Base-by-base conservation (phyloP, 2,797 vertebrate genomes). In the Falco cherrug region DNA sequence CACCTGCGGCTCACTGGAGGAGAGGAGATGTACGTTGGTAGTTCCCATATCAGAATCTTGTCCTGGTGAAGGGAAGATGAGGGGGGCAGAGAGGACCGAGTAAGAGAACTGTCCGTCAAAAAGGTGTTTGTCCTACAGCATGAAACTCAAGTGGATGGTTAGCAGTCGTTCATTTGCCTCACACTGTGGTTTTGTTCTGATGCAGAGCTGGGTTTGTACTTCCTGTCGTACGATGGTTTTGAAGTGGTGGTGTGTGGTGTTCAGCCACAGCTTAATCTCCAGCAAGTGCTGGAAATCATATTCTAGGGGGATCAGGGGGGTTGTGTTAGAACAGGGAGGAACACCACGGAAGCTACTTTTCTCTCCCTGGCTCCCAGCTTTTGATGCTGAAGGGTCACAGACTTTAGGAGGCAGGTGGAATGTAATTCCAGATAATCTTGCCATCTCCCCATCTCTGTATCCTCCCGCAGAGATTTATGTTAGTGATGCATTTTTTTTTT, bases 321-420 rank as follows among this genome's bases (percentile, higher is more conserved):
- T 90, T 67, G 14, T 79, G 15, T 70, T 71, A 56, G n/a, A 67
- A 35, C 14, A 45, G 35, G 17, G 54, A 80, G 5, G 41, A 71
- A 45, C 16, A 53, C 33, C 3, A 9, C 39, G 17, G 11, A 76
- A 84, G 28, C 16, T 85, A 8, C 39, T 81, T 73, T 20, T 68
- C 13, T 89, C 9, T 71, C 8, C 14, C 6, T 1, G 0, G 0
- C n/a, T 81, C 20, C 20, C 45, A 56, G 26, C 22, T 48, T 28
- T 79, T 65, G 45, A 12, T 65, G 21, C 35, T 80, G 31, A 53
- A 89, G 93, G 77, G n/a, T 28, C 29, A 14, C 14, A 51, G 61
- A 13, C 16, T 64, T 86, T 10, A 61, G n/a, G 60, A 84, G 37
- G 9, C 22, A 17, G 5, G 5, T 81, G 48, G 26, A 84, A 76